A percentile compares a stretch with the other conserved stretches of the same genome.
These are phyloP conservation scores for Athene noctua DNA, from an alignment of 2,113 vertebrate species.

Conservation along the genomic window DNA sequence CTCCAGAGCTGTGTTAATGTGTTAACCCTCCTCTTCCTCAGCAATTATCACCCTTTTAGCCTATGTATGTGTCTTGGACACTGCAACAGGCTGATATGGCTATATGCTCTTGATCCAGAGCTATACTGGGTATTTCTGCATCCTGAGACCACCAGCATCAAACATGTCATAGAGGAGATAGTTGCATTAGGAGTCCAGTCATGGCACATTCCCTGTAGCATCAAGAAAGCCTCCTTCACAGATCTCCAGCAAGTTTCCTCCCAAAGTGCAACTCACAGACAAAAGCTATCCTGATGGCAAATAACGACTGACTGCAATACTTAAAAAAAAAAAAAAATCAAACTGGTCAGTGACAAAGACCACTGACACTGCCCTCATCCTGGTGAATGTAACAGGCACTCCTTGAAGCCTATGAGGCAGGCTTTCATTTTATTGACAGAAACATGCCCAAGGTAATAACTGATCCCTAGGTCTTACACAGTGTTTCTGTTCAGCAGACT, in stretches of 20 bases:
- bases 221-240: background rate
- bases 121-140: background rate
- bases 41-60: background rate
- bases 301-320: background rate
- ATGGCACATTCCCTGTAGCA: background rate
- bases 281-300: background rate
- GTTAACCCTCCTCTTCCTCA: background rate
- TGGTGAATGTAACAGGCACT: background rate
- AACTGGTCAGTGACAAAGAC: background rate
- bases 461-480: background rate
- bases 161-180: background rate
- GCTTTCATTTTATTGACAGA: background rate
- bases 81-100: background rate
- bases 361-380: background rate
- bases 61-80: background rate
- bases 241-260: background rate
- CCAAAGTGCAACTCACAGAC: background rate
- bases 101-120: background rate
- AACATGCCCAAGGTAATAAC: background rate
- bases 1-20: background rate
- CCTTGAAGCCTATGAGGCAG: background rate
- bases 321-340: background rate
- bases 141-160: background rate
- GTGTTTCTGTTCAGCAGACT: background rate
- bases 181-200: background rate